Base-by-base conservation (phyloP, 2,797 vertebrate species). In the Arremon aurantiirostris region DNA sequence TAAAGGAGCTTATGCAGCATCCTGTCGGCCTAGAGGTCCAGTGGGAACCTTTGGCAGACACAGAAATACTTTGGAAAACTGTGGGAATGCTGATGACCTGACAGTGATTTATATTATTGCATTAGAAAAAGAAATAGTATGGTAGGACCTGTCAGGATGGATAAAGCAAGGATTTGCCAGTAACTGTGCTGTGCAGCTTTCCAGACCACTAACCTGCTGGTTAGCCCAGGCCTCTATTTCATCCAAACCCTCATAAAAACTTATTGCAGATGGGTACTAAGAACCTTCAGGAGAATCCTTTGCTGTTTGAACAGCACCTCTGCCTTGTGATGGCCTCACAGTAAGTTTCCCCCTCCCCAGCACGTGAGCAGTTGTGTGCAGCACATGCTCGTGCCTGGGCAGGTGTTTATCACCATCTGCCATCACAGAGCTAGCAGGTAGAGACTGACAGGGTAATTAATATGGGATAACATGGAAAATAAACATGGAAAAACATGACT, bases 121-220 rank as follows among this genome's bases (percentile, higher is more conserved):
- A 21, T 63, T 90, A 88, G 66, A 82, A 94, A 94, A 91, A 60
- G 55, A 91, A 95, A 80, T 91, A 92, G 91, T 50, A 60, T n/a
- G 47, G 83, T 60, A 90, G 70, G 93, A 65, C 50, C 53, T 78
- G 70, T 93, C 86, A 82, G 86, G 64, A 52, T 71, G 72, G 82
- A 60, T 89, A 84, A 82, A 95, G 59, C 35, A 79, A 90, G 70
- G 82, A 86, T 53, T 87, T 89, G 41, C 78, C 64, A 71, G 44
- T 93, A 89, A 93, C 53, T 69, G 17, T 44, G 77, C 55, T 53
- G 55, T 9, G 8, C 52, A 83, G 63, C 70, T 93, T 93, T 95
- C 83, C 79, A 94, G 95, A 84, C 70, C 56, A 34, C 82, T 80
- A 72, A 52, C 49, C 14, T 84, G 68, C 63, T 91, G 82, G 32